Percentiles rank a stretch among this genome's conserved stretches.
Conservation (phyloP, 2,113 vertebrate species). For the Gymnorhina tibicen region DNA sequence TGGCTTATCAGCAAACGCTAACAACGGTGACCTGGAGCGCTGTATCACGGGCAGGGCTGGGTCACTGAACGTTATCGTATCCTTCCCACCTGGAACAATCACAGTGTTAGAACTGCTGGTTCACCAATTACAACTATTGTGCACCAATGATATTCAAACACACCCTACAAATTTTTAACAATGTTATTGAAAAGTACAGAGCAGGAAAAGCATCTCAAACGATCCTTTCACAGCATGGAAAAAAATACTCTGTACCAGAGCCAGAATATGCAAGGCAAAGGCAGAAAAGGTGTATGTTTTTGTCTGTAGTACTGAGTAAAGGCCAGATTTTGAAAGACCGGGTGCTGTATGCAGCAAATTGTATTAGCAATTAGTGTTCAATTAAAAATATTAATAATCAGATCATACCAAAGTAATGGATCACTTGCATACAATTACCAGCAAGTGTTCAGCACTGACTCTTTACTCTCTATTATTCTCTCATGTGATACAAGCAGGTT, state of each 20-base stretch:
- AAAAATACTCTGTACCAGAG: not conserved
- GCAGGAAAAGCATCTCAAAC: constrained; percentile 36
- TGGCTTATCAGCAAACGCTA: constrained; percentile 53
- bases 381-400: constrained; percentile 1
- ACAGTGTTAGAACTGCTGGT: not conserved
- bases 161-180: not conserved
- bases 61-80: constrained; percentile 77
- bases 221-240: not conserved
- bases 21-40: constrained; percentile 66
- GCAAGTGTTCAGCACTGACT: not conserved
- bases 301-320: not conserved
- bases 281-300: not conserved
- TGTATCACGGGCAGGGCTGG: constrained; percentile 66
- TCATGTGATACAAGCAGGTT: not conserved
- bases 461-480: not conserved
- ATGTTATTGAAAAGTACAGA: not conserved
- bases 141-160: not conserved
- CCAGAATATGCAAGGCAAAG: not conserved
- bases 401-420: not conserved
- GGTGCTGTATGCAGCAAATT: not conserved
- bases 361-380: not conserved
- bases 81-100: constrained; percentile 77
- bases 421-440: constrained; percentile 3
- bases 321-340: not conserved
- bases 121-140: not conserved